Percentiles rank a stretch among this genome's conserved stretches.
phyloP scores from a whole-genome alignment of 2,113 vertebrate species.

The Chitala chitala region DNA sequence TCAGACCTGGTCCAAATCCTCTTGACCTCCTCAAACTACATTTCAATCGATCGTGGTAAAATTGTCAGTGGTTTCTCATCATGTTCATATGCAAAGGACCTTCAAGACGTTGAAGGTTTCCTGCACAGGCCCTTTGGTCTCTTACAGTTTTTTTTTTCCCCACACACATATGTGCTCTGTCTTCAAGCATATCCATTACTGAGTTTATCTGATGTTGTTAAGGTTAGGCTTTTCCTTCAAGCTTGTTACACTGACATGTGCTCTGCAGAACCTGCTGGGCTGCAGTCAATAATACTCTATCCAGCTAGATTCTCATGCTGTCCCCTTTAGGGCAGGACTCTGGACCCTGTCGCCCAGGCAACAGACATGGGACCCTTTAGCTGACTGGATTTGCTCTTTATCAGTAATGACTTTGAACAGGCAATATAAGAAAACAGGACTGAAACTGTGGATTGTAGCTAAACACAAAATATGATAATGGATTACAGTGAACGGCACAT shows the following conservation, averaged over 20 bases:
- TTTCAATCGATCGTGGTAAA: slow-evolving; percentile 5
- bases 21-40: not conserved
- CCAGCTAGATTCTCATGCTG: not conserved
- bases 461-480: too few species aligned
- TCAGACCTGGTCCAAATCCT: slow-evolving; percentile 18
- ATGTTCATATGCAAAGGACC: too few species aligned
- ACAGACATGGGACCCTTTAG: not conserved
- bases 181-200: not conserved
- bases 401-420: not conserved
- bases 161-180: slow-evolving; percentile 9
- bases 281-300: not conserved
- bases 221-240: not conserved
- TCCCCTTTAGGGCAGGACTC: not conserved
- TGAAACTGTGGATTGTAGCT: not conserved
- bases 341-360: not conserved
- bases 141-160: too few species aligned
- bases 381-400: not conserved
- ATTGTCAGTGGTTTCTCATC: too few species aligned
- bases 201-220: not conserved
- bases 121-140: too few species aligned
- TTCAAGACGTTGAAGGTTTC: too few species aligned
- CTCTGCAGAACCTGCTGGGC: not conserved
- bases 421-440: not conserved
- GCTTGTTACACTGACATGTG: not conserved
- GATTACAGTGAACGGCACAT: too few species aligned